Evolutionary conservation across 2,113 vertebrate species (phyloP).

Genomic region (Chloropsis cyanopogon): DNA sequence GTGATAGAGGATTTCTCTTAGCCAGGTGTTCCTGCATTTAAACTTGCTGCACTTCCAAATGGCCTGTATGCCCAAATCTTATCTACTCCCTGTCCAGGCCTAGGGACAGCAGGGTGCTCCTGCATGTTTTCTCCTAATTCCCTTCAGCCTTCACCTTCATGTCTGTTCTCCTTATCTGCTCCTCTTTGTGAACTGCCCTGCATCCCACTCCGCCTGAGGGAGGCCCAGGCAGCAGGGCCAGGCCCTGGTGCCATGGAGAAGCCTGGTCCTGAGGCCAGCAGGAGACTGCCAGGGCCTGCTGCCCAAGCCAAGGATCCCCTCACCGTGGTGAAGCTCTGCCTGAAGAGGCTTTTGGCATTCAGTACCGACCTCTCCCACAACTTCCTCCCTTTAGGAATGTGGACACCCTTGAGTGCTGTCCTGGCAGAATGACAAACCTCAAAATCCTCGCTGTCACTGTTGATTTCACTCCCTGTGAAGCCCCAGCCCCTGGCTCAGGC

Average conservation of each 20-base stretch:
- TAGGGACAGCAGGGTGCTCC: neutral
- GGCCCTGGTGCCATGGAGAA: neutral
- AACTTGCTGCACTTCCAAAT: neutral
- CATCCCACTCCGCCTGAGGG: accelerated
- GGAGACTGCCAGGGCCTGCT: neutral
- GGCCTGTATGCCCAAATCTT: neutral
- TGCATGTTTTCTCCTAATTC: neutral
- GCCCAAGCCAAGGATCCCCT: neutral
- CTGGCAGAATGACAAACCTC: neutral
- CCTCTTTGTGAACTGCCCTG: neutral
- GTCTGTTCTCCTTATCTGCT: neutral
- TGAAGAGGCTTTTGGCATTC: neutral
- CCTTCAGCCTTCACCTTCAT: neutral
- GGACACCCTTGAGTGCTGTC: neutral
- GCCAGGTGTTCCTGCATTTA: neutral
- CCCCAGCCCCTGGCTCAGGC: neutral
- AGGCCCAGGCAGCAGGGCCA: neutral
- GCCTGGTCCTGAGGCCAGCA: neutral
- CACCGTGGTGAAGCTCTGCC: neutral
- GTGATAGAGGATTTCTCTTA: neutral
- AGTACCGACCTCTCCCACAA: neutral
- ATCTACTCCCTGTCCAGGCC: neutral
- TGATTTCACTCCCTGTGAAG: neutral
- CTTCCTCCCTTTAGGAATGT: neutral
- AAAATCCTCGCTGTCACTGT: neutral